Evolutionary conservation across 2,797 vertebrate genomes (phyloP).

Genomic region (Bufotes viridis): DNA sequence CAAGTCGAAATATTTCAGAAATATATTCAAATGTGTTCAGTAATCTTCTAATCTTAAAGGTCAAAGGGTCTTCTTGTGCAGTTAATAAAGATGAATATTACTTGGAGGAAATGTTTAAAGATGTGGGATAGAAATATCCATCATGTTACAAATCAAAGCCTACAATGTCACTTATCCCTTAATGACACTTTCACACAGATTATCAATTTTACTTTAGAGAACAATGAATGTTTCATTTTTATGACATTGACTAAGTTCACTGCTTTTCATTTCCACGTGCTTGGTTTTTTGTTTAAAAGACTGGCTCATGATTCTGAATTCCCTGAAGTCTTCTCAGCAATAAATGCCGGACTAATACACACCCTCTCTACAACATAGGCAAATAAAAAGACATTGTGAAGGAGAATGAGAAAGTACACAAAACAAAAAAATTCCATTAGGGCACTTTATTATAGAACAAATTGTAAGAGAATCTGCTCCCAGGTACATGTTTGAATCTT

Average conservation of each 20-base stretch:
- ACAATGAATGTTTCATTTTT: conserved; percentile 84
- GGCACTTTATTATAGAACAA: conserved; percentile 6
- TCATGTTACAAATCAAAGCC: conserved; percentile 80
- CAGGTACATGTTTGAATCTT: background rate
- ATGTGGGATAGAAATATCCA: conserved; percentile 76
- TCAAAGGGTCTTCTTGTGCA: conserved; percentile 73
- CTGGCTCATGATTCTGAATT: conserved; percentile 52
- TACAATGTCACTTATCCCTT: conserved; percentile 81
- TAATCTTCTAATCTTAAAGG: conserved; percentile 70
- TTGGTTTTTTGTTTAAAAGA: conserved; percentile 48
- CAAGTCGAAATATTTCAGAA: background rate
- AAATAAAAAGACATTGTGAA: conserved; percentile 57
- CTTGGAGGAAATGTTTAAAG: conserved; percentile 74
- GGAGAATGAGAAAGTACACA: conserved; percentile 40
- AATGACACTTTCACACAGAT: conserved; percentile 84
- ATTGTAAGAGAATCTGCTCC: background rate
- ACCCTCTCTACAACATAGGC: conserved; percentile 42
- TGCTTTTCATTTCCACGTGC: conserved; percentile 46
- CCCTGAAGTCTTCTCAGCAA: conserved; percentile 49
- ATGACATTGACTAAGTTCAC: conserved; percentile 78
- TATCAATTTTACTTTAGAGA: conserved; percentile 85
- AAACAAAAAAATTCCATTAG: conserved; percentile 5
- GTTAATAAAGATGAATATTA: conserved; percentile 80
- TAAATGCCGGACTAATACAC: conserved; percentile 46
- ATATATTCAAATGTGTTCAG: conserved; percentile 65